Percentiles rank a stretch among this genome's conserved stretches.
phyloP scores from a whole-genome alignment of 2,797 vertebrate genomes.

The Pogonophryne albipinna region DNA sequence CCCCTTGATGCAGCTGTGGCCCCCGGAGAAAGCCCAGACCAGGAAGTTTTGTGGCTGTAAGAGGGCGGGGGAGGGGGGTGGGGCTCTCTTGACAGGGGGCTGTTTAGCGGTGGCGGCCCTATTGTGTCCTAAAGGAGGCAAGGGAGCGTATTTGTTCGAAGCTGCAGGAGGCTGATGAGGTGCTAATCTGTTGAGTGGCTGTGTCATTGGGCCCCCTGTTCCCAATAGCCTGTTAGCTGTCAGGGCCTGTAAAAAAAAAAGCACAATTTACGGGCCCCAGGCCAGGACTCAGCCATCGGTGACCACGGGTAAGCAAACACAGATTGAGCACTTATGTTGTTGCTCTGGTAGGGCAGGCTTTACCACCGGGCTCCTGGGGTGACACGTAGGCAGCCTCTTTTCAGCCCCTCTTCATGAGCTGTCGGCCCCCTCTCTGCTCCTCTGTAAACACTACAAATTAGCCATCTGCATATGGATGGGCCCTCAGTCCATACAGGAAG shows the following conservation, averaged over 20 bases:
- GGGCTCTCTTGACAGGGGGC: slow-evolving; percentile 79
- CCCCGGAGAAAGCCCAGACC: slow-evolving; percentile 80
- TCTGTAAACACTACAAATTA: slow-evolving; percentile 83
- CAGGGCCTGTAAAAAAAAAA: slow-evolving; percentile 78
- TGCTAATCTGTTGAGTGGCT: slow-evolving; percentile 89
- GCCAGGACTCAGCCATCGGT: slow-evolving; percentile 75
- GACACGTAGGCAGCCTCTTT: slow-evolving; percentile 77
- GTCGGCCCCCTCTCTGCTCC: slow-evolving; percentile 70
- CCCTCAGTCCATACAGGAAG: slow-evolving; percentile 78
- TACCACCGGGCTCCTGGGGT: slow-evolving; percentile 74
- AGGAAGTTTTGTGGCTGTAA: slow-evolving; percentile 86
- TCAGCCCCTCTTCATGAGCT: slow-evolving; percentile 73
- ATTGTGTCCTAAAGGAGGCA: slow-evolving; percentile 89
- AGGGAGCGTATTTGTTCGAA: slow-evolving; percentile 90
- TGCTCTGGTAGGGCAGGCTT: slow-evolving; percentile 71
- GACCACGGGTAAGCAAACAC: slow-evolving; percentile 87
- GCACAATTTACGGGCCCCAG: slow-evolving; percentile 83
- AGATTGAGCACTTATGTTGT: slow-evolving; percentile 82
- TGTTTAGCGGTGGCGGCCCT: slow-evolving; percentile 87
- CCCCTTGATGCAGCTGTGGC: slow-evolving; percentile 89
- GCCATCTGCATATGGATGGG: slow-evolving; percentile 84
- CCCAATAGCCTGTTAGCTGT: slow-evolving; percentile 86
- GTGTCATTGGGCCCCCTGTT: slow-evolving; percentile 82
- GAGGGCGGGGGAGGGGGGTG: slow-evolving; percentile 35
- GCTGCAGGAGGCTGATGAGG: slow-evolving; percentile 94